A percentile compares a stretch with the other conserved stretches of the same genome.
These are phyloP conservation scores for Ditula angustiorana DNA, from an alignment of 2,888 invertebrate species.

Conservation along the genomic window DNA sequence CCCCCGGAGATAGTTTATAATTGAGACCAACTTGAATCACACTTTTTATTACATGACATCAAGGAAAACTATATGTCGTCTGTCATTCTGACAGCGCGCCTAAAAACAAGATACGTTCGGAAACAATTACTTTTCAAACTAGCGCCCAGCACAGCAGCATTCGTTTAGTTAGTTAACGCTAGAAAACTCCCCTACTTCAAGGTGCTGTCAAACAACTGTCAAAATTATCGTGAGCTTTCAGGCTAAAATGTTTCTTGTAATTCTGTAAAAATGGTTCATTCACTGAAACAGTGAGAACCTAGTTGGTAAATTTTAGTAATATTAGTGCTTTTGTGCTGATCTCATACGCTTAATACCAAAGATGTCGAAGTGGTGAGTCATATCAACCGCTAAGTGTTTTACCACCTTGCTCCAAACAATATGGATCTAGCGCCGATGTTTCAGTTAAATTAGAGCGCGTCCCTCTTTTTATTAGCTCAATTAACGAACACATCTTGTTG, in stretches of 20 bases:
- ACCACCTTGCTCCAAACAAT: slow-evolving; percentile 24
- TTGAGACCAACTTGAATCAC: no score
- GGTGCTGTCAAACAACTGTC: slow-evolving; percentile 27
- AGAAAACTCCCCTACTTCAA: background rate
- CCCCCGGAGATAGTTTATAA: no score
- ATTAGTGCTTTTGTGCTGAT: slow-evolving; percentile 1
- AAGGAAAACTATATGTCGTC: no score
- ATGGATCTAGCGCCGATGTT: slow-evolving; percentile 11
- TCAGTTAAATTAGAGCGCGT: slow-evolving; percentile 3
- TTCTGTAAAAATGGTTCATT: slow-evolving; percentile 27
- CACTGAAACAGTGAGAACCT: background rate
- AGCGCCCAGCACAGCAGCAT: background rate
- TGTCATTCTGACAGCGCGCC: no score
- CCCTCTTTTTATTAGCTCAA: background rate
- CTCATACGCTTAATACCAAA: slow-evolving; percentile 44
- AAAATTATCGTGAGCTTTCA: slow-evolving; percentile 22
- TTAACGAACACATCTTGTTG: background rate
- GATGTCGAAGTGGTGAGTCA: slow-evolving; percentile 77
- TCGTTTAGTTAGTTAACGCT: background rate
- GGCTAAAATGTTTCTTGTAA: slow-evolving; percentile 17
- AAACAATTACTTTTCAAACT: no score
- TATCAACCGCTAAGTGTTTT: slow-evolving; percentile 17
- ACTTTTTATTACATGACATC: no score
- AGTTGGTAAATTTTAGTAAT: slow-evolving; percentile 6
- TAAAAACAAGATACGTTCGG: no score